A percentile compares a stretch with the other conserved stretches of the same genome.
Evolutionary conservation across 2,888 invertebrate species (phyloP).

Genomic region (Ormyrus pomaceus): DNA sequence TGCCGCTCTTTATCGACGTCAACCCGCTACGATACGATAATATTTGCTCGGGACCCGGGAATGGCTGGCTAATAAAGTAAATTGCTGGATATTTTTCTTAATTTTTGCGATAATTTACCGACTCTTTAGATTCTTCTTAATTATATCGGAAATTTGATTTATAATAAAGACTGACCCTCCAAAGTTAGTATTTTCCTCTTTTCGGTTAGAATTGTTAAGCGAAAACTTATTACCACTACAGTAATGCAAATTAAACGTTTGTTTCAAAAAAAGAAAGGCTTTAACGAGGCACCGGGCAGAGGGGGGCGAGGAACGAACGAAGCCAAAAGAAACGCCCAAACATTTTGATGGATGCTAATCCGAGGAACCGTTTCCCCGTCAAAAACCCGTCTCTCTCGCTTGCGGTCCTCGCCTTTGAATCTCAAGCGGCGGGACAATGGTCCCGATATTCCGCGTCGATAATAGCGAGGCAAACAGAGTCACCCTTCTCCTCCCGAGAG

Average conservation of each 20-base stretch:
- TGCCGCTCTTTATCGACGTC: not conserved
- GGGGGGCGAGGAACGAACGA: not conserved
- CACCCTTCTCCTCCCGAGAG: conserved; percentile 39
- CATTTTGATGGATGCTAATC: conserved; percentile 63
- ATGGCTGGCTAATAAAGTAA: no score
- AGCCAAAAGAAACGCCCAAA: conserved; percentile 2
- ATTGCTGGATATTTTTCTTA: no score
- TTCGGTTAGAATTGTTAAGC: no score
- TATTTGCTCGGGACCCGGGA: conserved; percentile 12
- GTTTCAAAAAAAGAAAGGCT: conserved; percentile 10
- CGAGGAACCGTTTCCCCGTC: conserved; percentile 62
- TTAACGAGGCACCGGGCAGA: not conserved
- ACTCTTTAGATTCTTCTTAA: no score
- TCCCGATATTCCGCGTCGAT: conserved; percentile 70
- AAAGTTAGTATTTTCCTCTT: no score
- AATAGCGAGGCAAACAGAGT: conserved; percentile 63
- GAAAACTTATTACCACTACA: no score
- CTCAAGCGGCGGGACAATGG: conserved; percentile 12
- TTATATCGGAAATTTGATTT: no score
- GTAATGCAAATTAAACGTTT: no score
- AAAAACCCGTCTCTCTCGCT: conserved; percentile 58
- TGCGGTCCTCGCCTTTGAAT: not conserved
- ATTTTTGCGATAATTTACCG: no score
- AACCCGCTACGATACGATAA: conserved; percentile 36
- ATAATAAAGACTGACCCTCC: no score